Evolutionary conservation across 2,888 invertebrate species (phyloP), one percentile per base, ranked within the genome.

Genomic region (Baronia brevicornis): DNA sequence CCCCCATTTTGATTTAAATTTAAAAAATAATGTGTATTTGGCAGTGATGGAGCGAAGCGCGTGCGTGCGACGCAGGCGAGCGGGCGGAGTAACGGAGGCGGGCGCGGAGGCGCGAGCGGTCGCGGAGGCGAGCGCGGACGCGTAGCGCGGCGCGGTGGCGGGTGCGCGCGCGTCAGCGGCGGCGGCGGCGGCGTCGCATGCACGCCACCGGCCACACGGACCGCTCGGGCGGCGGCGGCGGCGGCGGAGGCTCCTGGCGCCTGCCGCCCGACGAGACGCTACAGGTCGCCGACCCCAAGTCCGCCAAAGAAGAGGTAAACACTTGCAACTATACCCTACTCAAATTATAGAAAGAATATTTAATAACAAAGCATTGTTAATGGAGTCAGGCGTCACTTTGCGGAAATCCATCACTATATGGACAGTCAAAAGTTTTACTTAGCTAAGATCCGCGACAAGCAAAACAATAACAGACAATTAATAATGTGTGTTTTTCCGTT

Each of bases 211-310:
- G 91, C 82, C 90, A 90, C 86, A 87, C 92, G 79, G 94, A 94
- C 88, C 91, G 93, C 85, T 92, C 92, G 86, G 87, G 87, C 78
- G 86, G 86, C 77, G 86, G 86, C 73, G 84, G 82, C 75, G 85
- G 84, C 74, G 85, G 85, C 70, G 82, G 82, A 51, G 86, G 87
- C 75, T 92, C 93, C 77, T 95, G 95, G 95, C 91, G 94, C 84
- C 88, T 94, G 80, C 94, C 94, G 82, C 94, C 94, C 69, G 95
- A 95, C 87, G 94, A 95, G 87, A 94, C 94, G 56, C 89, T 95
- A 56, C 94, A 94, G 86, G 94, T 95, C 75, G 93, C 91, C 85
- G 94, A 93, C 87, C 91, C 93, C 68, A 91, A 94, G 84, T 69
- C 80, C 49, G 88, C 90, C 77, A 94, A 94, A 82, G 89, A 90